These are phyloP conservation scores for Tyrophagus putrescentiae DNA, from an alignment of 1,140 invertebrate genomes.

Conservation along the genomic window DNA sequence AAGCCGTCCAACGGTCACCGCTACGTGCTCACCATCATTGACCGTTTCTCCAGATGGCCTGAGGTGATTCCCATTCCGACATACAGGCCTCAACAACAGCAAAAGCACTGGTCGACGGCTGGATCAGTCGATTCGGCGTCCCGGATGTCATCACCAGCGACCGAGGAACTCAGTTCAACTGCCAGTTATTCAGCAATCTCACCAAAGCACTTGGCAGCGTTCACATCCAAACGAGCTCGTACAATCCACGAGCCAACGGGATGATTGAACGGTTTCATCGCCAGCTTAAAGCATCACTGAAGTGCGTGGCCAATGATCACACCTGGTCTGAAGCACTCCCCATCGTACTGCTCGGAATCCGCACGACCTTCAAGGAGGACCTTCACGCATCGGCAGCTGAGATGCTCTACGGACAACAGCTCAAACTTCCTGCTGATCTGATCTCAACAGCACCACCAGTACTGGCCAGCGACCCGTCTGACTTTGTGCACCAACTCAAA, in stretches of 20 bases:
- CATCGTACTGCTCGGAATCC: constrained; percentile 13
- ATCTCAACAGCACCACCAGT: too few relatives aligned
- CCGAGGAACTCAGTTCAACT: constrained; percentile 35
- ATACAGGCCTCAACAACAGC: constrained; percentile 32
- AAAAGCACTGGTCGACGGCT: constrained; percentile 29
- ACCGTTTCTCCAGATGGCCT: constrained; percentile 35
- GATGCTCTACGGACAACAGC: constrained; percentile 26
- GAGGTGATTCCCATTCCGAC: constrained; percentile 34
- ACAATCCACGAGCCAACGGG: constrained; percentile 32
- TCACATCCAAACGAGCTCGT: constrained; percentile 5
- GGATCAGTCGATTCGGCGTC: constrained; percentile 29
- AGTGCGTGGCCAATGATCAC: neutral
- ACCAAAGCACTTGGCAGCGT: neutral
- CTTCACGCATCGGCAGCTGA: constrained; percentile 23
- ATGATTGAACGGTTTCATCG: constrained; percentile 31
- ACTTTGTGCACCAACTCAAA: neutral
- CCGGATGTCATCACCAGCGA: constrained; percentile 31
- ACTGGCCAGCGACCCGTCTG: neutral
- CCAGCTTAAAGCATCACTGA: neutral
- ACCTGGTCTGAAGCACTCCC: neutral
- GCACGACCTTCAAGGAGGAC: constrained; percentile 29
- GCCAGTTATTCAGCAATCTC: constrained; percentile 28
- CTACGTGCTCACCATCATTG: constrained; percentile 36
- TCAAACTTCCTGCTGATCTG: constrained; percentile 26
- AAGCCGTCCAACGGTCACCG: constrained; percentile 29